Conservation (phyloP, 2,113 vertebrate genomes). For the Hoplias malabaricus region DNA sequence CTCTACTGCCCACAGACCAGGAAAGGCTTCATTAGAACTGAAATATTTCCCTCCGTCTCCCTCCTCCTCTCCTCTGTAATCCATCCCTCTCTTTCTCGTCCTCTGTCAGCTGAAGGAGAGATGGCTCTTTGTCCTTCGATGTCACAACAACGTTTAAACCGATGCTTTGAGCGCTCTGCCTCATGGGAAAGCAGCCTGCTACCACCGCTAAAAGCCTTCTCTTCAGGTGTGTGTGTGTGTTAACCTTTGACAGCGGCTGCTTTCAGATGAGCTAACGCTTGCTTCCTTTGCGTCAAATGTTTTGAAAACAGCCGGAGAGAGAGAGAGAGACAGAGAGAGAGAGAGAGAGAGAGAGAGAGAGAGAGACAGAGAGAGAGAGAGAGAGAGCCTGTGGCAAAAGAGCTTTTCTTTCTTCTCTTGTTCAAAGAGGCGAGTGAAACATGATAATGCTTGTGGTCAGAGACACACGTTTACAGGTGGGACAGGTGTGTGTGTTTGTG, state of each 20-base stretch:
- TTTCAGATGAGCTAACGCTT: constrained; percentile 43
- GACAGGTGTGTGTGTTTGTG: constrained; percentile 30
- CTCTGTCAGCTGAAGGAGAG: constrained; percentile 32
- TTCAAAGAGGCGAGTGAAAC: constrained; percentile 47
- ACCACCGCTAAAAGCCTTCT: constrained; percentile 46
- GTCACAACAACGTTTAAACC: constrained; percentile 50
- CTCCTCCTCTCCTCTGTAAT: constrained; percentile 27
- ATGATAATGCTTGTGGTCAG: constrained; percentile 34
- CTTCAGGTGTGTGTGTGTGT: constrained; percentile 44
- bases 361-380: constrained; percentile 27
- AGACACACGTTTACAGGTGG: constrained; percentile 40
- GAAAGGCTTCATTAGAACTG: background rate
- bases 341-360: constrained; percentile 31
- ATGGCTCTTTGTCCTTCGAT: constrained; percentile 34
- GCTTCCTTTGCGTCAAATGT: constrained; percentile 30
- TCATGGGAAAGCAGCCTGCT: constrained; percentile 31
- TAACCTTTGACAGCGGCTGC: constrained; percentile 47
- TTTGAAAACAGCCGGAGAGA: constrained; percentile 46
- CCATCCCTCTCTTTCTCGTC: constrained; percentile 34
- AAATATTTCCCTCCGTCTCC: constrained; percentile 25
- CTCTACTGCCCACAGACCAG: background rate
- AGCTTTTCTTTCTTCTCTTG: constrained; percentile 32
- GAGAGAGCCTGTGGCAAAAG: constrained; percentile 44
- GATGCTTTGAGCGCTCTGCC: constrained; percentile 23
- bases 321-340: constrained; percentile 49